These are phyloP conservation scores for Azemiops feae DNA, from an alignment of 2,113 vertebrate genomes.

Conservation along the genomic window DNA sequence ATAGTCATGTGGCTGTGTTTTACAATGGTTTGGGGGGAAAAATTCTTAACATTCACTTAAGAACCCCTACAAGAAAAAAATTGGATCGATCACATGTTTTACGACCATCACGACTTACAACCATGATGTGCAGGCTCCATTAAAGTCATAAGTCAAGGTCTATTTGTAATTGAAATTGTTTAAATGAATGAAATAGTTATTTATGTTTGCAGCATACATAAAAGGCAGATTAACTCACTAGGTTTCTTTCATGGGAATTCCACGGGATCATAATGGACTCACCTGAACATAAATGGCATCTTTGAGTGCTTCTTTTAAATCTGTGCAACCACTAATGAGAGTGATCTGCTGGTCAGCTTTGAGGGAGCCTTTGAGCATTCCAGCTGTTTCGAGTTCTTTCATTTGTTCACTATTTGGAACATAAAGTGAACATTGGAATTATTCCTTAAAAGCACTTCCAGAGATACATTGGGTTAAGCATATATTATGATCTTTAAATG, in stretches of 20 bases:
- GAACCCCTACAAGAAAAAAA: too few relatives aligned
- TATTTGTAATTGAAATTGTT: not conserved
- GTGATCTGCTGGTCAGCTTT: constrained; percentile 75
- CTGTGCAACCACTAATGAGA: constrained; percentile 77
- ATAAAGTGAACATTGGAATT: not conserved
- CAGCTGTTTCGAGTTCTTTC: constrained; percentile 74
- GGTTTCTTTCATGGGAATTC: not conserved
- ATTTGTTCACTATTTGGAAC: constrained; percentile 78
- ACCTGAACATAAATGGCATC: constrained; percentile 92
- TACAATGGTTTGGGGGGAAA: too few relatives aligned
- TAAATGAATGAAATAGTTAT: not conserved
- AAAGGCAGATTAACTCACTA: not conserved
- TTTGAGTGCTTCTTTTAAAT: constrained; percentile 81
- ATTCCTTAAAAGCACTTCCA: not conserved
- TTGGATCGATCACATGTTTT: not conserved
- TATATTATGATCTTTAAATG: not conserved
- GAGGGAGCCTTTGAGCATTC: constrained; percentile 81
- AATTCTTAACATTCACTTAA: too few relatives aligned
- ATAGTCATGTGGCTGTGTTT: too few relatives aligned
- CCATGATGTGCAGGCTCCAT: not conserved
- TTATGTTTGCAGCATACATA: not conserved
- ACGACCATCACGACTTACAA: not conserved
- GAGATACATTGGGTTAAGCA: not conserved
- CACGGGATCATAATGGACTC: constrained; percentile 37
- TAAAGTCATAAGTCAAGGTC: not conserved